Evolutionary conservation across 2,113 vertebrate species (phyloP), one percentile per base, ranked within the genome.

Genomic region (Chitala chitala): DNA sequence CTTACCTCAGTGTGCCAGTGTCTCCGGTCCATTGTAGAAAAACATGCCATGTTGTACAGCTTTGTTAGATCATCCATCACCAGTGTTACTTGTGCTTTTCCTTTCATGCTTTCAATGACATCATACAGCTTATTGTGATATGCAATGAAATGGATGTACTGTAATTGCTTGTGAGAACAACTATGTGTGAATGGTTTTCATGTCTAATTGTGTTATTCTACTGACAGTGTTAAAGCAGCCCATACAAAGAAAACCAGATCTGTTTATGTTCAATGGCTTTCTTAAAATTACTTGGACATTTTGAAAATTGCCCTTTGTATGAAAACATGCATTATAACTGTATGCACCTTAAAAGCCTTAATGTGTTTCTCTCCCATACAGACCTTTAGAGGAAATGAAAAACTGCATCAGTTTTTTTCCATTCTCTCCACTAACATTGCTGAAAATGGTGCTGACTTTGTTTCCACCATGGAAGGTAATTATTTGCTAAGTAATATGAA

Each of bases 401-500:
- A 86, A 72, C 78, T 92, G 51, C 58, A 33, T 0, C 64, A 74
- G 33, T 93, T 93, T 78, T 93, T 90, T 71, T 81, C 84, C 1
- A 33, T 91, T 20, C 70, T 93, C 71, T 92, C 92, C 2, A 91
- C 87, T 10, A 92, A 93, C 46, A 17, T 80, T 0, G 91, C 89
- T 9, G 76, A 78, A 63, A 87, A 90, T 2, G 84, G 83, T 50
- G 83, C 74, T 15, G 77, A 82, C 70, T 93, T 93, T 73, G 80
- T 92, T 72, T 93, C 92, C 1, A 90, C 92, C 9, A 76, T 93
- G 1, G 92, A 93, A 87, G 92, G 92, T 93, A 54, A 77, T 24
- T 17, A 12, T 24, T 56, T 44, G 42, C 24, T 17, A 7, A 48
- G 40, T 8, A 61, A 50, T 36, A n/a, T 4, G 17, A 20, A 48